Percentiles rank a stretch among this genome's conserved stretches.
Evolutionary conservation across 2,113 vertebrate species (phyloP).

Genomic region (Laterallus jamaicensis): DNA sequence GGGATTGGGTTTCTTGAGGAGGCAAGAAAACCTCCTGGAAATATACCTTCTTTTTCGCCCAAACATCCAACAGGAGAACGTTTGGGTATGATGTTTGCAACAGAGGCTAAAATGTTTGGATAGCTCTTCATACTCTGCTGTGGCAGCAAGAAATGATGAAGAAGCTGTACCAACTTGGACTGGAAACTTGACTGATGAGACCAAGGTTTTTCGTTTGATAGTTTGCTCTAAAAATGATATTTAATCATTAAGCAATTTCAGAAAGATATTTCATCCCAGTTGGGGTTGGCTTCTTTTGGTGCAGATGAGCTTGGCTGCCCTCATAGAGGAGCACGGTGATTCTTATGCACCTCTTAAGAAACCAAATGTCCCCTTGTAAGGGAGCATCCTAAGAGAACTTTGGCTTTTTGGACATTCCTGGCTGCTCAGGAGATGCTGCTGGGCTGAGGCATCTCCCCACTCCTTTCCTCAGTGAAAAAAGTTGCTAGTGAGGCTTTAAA

Average conservation of each 20-base stretch:
- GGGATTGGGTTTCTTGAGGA: neutral
- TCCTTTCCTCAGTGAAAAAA: neutral
- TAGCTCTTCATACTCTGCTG: neutral
- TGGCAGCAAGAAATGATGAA: neutral
- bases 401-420: neutral
- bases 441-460: neutral
- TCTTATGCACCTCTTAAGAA: neutral
- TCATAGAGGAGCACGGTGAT: neutral
- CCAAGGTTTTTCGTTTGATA: neutral
- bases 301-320: neutral
- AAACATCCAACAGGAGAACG: neutral
- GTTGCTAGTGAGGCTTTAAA: neutral
- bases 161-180: neutral
- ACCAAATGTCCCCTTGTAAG: neutral
- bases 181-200: neutral
- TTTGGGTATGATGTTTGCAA: too few relatives aligned
- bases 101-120: neutral
- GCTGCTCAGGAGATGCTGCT: neutral
- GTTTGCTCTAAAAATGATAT: neutral
- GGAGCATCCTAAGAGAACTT: neutral
- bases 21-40: neutral
- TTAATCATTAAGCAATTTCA: neutral
- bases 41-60: neutral
- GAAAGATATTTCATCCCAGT: neutral
- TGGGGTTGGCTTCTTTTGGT: neutral